Base-by-base conservation (phyloP, 2,113 vertebrate genomes). In the Chloroceryle aenea region DNA sequence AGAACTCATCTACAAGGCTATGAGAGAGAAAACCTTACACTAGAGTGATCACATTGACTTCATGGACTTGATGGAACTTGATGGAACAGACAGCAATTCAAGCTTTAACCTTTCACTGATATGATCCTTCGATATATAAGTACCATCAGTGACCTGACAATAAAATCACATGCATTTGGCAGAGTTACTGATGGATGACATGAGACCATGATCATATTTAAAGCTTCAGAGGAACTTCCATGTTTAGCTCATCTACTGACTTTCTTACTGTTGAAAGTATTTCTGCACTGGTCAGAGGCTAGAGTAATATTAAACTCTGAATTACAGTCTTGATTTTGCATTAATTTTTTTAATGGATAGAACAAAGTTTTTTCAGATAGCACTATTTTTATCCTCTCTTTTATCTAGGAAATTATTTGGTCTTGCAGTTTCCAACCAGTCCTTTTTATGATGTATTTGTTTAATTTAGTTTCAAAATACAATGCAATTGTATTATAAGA, bases 401-500 rank as follows among this genome's bases (percentile, higher is more conserved):
- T 68, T 53, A 14, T 8, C 19, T 45, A 40, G 50, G 7, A 50
- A 75, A 52, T 30, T 0, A 45, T 59, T 64, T 64, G 1, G 7
- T 50, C 21, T 64, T 5, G 21, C 12, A 32, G 12, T 61, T 79
- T 71, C 12, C 20, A 82, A 8, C 4, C 27, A 32, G 9, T 43
- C n/a, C 2, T 40, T 3, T 62, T 89, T 67, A 43, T 3, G 1
- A 26, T 14, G 2, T 13, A 25, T 42, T 61, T 53, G 42, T 92
- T 68, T 59, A 78, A 15, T 64, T 66, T 79, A 14, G 2, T 14
- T 85, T 92, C 55, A 47, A 56, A 56, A 69, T 23, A 5, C 23
- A 76, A 34, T 40, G 4, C 4, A n/a, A 7, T 40, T 2, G 0
- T 7, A 8, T n/a, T 45, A 55, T 38, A 3, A 66, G 55, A 27